phyloP scores from a whole-genome alignment of 2,888 invertebrate genomes.

The Molorchus minor region DNA sequence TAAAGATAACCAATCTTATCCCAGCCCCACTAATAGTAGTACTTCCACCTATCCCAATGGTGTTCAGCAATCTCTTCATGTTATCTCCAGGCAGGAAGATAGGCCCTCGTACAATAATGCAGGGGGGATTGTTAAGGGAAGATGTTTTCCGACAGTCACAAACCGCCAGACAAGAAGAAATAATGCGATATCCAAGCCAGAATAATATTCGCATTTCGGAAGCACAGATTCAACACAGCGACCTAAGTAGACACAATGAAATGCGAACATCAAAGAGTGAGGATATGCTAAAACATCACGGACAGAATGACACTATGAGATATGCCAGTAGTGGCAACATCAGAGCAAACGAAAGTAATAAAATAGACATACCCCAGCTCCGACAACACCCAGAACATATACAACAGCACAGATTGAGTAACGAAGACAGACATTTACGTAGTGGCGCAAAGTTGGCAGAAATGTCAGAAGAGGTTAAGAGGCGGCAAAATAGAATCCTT shows the following conservation, averaged over 20 bases:
- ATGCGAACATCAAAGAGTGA: constrained; percentile 60
- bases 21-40: constrained; percentile 52
- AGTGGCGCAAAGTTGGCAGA: constrained; percentile 77
- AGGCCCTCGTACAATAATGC: constrained; percentile 51
- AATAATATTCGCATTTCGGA: constrained; percentile 55
- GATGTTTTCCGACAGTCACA: constrained; percentile 58
- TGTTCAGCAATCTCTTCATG: constrained; percentile 51
- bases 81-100: constrained; percentile 44
- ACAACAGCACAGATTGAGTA: constrained; percentile 41
- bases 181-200: constrained; percentile 57
- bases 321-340: constrained; percentile 62
- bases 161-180: constrained; percentile 54
- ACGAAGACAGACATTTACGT: constrained; percentile 48
- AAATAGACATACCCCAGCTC: constrained; percentile 50
- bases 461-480: constrained; percentile 80
- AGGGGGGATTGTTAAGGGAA: constrained; percentile 55
- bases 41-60: constrained; percentile 45
- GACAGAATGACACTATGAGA: constrained; percentile 49
- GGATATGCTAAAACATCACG: constrained; percentile 57
- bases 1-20: constrained; percentile 46
- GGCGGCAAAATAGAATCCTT: constrained; percentile 65
- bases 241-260: constrained; percentile 52
- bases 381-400: constrained; percentile 45
- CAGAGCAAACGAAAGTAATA: constrained; percentile 54
- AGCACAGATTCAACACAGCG: constrained; percentile 52